A percentile compares a stretch with the other conserved stretches of the same genome.
Evolutionary conservation across 1,140 invertebrate genomes (phyloP).

Genomic region (Battus philenor): DNA sequence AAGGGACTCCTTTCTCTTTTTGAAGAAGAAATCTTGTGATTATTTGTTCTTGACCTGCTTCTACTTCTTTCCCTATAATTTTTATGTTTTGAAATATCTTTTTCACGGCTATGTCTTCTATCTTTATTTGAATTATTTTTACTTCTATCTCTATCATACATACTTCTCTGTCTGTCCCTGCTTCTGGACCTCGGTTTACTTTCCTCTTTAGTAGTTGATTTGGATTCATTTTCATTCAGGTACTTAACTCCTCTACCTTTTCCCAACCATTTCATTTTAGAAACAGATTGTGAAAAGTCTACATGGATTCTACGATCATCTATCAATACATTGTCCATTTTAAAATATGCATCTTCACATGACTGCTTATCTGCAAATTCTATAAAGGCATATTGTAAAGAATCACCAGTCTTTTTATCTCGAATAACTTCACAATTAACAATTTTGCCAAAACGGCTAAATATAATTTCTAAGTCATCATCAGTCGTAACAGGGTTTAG

Average conservation of each 20-base stretch:
- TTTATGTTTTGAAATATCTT: slow-evolving; percentile 1
- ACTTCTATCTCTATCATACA: slow-evolving; percentile 12
- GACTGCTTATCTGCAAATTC: slow-evolving; percentile 97
- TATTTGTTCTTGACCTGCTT: slow-evolving; percentile 15
- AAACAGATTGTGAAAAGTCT: slow-evolving; percentile 99
- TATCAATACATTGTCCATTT: slow-evolving; percentile 99
- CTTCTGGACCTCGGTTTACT: slow-evolving; percentile 20
- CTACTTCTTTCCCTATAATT: slow-evolving; percentile 20
- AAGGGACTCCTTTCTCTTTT: slow-evolving; percentile 7
- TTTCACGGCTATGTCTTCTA: slow-evolving; percentile 15
- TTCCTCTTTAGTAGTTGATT: slow-evolving; percentile 19
- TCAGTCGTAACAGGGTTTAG: slow-evolving; percentile 99
- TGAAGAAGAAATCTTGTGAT: slow-evolving; percentile 6
- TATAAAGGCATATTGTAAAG: slow-evolving; percentile 99
- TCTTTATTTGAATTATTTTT: slow-evolving; percentile 21
- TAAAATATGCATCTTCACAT: slow-evolving; percentile 99
- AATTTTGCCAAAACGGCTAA: slow-evolving; percentile 97
- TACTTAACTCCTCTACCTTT: slow-evolving; percentile 85
- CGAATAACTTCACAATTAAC: slow-evolving; percentile 97
- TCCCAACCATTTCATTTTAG: slow-evolving; percentile 92
- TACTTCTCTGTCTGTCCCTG: slow-evolving; percentile 26
- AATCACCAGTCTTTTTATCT: slow-evolving; percentile 95
- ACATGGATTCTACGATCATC: slow-evolving; percentile 99
- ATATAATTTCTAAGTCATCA: slow-evolving; percentile 98
- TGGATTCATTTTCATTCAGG: slow-evolving; percentile 48